Base-by-base conservation (phyloP, 1,140 invertebrate species). In the Onthophagus taurus region DNA sequence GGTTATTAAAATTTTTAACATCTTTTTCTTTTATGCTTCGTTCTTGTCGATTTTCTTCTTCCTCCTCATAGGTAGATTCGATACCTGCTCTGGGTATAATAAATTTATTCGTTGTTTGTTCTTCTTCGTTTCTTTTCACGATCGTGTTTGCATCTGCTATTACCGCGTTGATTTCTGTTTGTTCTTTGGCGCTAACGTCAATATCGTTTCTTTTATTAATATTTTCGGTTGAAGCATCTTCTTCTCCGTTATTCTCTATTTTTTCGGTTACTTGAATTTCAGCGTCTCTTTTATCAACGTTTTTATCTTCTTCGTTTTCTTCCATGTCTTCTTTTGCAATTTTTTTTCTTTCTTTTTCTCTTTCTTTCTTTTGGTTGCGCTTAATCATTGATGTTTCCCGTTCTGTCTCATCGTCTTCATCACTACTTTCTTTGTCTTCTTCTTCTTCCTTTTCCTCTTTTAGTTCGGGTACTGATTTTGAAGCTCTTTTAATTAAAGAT, bases 61-160 rank as follows among this genome's bases (percentile, higher is more conserved):
- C 9, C 6, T 33, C 7, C 14, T 16, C 6, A 8, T 33, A 6
- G 6, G 6, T 9, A 7, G 14, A 6, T 6, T 33, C 14, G 9
- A 6, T 33, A 6, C 6, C 13, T 33, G 6, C 13, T 9, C 31
- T 9, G 6, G n/a, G 5, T 12, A 8, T 38, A 14, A 3, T 13
- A n/a, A 12, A 17, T 18, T 20, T 19, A 14, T 9, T 17, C 38
- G 2, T 11, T 41, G 3, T 19, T 41, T n/a, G n/a, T n/a, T n/a
- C n/a, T 13, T 41, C 29, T 2, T 41, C 38, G 23, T 26, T 29
- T 17, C 38, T 29, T n/a, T 41, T 41, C 6, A 17, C 38, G 2
- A 21, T 5, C 11, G 8, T 3, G 2, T 2, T 21, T 2, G 21
- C 7, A 8, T 41, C 17, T 5, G 37, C 19, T 26, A 39, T 24